phyloP scores from a whole-genome alignment of 35 echinoderm and acorn worm genomes.

The Apostichopus californicus region DNA sequence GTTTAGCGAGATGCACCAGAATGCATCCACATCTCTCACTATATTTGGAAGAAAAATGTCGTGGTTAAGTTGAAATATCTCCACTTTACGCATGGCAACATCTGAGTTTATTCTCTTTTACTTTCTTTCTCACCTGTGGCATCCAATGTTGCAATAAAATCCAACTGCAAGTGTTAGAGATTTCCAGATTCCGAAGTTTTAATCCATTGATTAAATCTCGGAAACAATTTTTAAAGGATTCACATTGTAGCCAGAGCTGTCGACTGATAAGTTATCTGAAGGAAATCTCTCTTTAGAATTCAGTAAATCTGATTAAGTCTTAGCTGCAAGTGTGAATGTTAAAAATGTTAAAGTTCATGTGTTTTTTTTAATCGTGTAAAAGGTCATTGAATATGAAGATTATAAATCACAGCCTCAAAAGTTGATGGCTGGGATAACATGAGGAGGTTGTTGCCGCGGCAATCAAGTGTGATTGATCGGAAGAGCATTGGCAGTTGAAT shows the following conservation, averaged over 20 bases:
- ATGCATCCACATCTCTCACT: too few species aligned
- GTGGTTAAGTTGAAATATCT: too few species aligned
- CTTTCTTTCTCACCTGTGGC: not conserved
- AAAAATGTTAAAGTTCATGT: conserved; percentile 7
- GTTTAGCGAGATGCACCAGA: too few species aligned
- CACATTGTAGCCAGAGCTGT: too few species aligned
- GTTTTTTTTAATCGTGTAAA: conserved; percentile 1
- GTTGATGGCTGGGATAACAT: not conserved
- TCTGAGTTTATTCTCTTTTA: not conserved
- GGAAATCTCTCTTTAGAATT: not conserved
- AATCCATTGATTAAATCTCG: not conserved
- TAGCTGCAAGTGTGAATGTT: conserved; percentile 6
- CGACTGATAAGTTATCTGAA: not conserved
- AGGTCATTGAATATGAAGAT: conserved; percentile 34
- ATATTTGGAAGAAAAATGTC: too few species aligned
- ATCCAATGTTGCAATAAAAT: not conserved
- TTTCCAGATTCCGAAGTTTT: not conserved
- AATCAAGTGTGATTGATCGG: conserved; percentile 12
- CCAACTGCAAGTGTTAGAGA: not conserved
- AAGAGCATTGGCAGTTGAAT: conserved; percentile 16
- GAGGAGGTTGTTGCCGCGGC: conserved; percentile 9
- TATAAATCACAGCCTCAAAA: conserved; percentile 6
- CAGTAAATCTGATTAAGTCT: conserved; percentile 9
- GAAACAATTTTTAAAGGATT: too few species aligned
- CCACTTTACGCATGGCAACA: too few species aligned